These are phyloP conservation scores for Heliconius melpomene DNA, from an alignment of 1,140 invertebrate genomes.

Conservation along the genomic window DNA sequence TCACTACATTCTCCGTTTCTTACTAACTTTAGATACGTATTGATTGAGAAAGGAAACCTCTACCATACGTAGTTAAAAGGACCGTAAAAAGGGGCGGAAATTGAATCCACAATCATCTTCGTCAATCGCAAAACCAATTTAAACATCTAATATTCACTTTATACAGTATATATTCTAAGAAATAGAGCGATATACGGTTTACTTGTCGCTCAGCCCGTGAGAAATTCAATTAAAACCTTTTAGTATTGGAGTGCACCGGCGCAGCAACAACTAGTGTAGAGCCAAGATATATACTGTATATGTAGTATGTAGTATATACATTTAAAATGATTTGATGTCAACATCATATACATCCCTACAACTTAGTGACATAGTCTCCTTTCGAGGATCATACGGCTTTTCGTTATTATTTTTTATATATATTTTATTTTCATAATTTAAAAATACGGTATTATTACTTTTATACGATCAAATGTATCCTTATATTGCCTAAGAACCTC, in stretches of 20 bases:
- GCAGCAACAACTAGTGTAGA: not conserved
- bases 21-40: not conserved
- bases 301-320: not conserved
- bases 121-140: not conserved
- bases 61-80: not conserved
- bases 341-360: too few species aligned
- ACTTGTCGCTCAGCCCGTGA: not conserved
- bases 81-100: not conserved
- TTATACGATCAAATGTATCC: too few species aligned
- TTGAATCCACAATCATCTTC: not conserved
- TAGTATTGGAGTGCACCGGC: not conserved
- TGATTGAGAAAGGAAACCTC: not conserved
- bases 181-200: not conserved
- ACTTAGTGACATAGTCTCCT: too few species aligned
- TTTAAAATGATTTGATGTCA: not conserved
- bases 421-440: too few species aligned
- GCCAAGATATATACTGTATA: not conserved
- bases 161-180: not conserved
- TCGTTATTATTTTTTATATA: too few species aligned
- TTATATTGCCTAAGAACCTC: too few species aligned
- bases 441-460: too few species aligned
- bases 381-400: too few species aligned
- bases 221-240: constrained; percentile 7
- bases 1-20: not conserved
- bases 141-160: not conserved